Percentiles rank a stretch among this genome's conserved stretches.
Evolutionary conservation across 2,888 invertebrate species (phyloP).

Genomic region (Slavum lentiscoides): DNA sequence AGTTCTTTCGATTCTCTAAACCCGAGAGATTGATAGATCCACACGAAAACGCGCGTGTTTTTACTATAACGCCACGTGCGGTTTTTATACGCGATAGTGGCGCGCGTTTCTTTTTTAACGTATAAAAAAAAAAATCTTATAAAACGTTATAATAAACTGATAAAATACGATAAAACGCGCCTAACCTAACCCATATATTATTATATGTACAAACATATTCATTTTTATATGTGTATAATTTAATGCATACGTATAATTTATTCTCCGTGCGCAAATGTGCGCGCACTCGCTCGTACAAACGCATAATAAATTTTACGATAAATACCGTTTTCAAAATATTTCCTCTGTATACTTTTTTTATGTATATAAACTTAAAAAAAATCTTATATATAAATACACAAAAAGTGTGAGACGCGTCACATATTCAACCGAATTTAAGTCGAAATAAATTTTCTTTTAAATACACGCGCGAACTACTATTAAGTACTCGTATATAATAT

Average conservation of each 20-base stretch:
- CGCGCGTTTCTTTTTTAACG: not conserved
- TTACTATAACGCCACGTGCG: not conserved
- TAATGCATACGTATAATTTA: not conserved
- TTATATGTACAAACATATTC: too few species aligned
- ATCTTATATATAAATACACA: not conserved
- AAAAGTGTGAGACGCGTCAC: not conserved
- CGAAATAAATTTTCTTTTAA: not conserved
- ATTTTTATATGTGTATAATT: not conserved
- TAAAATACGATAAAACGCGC: not conserved
- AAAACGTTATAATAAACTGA: not conserved
- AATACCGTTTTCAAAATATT: constrained; percentile 7
- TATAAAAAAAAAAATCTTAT: not conserved
- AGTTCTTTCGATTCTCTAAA: constrained; percentile 8
- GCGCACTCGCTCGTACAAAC: not conserved
- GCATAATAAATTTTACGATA: not conserved
- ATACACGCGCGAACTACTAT: too few species aligned
- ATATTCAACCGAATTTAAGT: not conserved
- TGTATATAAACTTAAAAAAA: not conserved
- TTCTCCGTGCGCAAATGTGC: too few species aligned
- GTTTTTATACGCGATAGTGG: not conserved
- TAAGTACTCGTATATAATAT: too few species aligned
- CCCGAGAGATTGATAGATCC: not conserved
- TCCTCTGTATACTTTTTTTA: not conserved
- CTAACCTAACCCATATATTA: not conserved
- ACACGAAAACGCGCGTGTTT: constrained; percentile 5